phyloP scores from a whole-genome alignment of 2,797 vertebrate genomes.

The Botia kubotai region DNA sequence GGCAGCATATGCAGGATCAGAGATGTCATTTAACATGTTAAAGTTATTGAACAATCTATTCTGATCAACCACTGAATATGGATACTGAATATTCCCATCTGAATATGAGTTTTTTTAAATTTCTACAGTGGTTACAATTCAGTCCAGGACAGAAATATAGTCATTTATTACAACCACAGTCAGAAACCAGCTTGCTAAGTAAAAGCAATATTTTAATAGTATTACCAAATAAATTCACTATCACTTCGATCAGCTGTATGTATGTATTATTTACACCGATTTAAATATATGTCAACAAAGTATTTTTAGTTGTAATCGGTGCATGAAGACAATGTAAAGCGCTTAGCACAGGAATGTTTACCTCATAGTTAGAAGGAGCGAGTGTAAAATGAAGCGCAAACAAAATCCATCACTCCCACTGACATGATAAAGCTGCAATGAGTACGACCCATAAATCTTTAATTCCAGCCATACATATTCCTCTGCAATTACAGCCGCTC shows the following conservation, averaged over 20 bases:
- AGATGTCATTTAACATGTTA: too few relatives aligned
- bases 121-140: too few relatives aligned
- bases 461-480: constrained; percentile 56
- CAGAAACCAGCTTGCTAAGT: too few relatives aligned
- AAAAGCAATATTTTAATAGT: not conserved
- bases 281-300: not conserved
- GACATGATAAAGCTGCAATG: constrained; percentile 58
- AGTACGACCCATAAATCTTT: constrained; percentile 53
- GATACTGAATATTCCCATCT: too few relatives aligned
- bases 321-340: not conserved
- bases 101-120: too few relatives aligned
- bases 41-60: too few relatives aligned
- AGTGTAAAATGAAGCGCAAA: constrained; percentile 46
- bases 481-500: constrained; percentile 53
- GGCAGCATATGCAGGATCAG: too few relatives aligned
- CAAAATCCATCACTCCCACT: constrained; percentile 32
- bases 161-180: too few relatives aligned
- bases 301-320: not conserved
- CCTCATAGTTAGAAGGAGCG: constrained; percentile 10
- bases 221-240: not conserved
- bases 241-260: not conserved
- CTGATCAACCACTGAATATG: too few relatives aligned
- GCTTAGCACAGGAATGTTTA: constrained; percentile 4
- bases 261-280: not conserved
- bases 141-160: too few relatives aligned